A percentile compares a stretch with the other conserved stretches of the same genome.
These are phyloP conservation scores for Tinea pellionella DNA, from an alignment of 2,888 invertebrate species.

Conservation along the genomic window DNA sequence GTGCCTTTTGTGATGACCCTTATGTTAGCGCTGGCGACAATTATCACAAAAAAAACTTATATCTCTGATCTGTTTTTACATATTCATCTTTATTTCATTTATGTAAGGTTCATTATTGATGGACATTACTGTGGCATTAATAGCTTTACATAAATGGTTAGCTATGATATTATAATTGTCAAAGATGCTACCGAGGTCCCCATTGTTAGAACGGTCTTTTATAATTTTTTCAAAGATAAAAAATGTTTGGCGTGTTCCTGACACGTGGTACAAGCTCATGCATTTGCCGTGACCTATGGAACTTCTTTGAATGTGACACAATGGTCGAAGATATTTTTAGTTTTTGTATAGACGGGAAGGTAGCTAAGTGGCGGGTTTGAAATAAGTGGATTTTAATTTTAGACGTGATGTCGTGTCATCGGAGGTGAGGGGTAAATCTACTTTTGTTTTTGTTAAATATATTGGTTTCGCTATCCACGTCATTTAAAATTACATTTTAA, in stretches of 20 bases:
- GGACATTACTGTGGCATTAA: constrained; percentile 29
- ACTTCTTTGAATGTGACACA: constrained; percentile 65
- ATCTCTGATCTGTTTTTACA: constrained; percentile 26
- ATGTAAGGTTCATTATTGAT: constrained; percentile 39
- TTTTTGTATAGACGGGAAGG: constrained; percentile 63
- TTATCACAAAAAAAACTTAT: constrained; percentile 31
- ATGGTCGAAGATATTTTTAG: constrained; percentile 63
- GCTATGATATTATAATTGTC: constrained; percentile 65
- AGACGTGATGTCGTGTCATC: constrained; percentile 53
- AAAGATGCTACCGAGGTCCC: constrained; percentile 66
- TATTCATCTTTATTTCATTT: constrained; percentile 31
- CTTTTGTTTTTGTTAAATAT: background rate
- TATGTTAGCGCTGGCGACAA: constrained; percentile 49
- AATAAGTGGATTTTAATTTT: constrained; percentile 68
- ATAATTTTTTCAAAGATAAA: constrained; percentile 67
- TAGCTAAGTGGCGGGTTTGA: constrained; percentile 65
- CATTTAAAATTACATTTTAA: too few species aligned
- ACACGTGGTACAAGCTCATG: constrained; percentile 60
- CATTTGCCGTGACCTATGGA: constrained; percentile 64
- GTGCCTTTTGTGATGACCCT: constrained; percentile 69
- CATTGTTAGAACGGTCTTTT: constrained; percentile 63
- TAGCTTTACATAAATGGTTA: constrained; percentile 29
- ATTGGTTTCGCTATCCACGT: background rate
- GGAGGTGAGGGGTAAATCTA: constrained; percentile 54
- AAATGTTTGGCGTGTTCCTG: constrained; percentile 67